These are phyloP conservation scores for Aphidius gifuensis DNA, from an alignment of 1,140 invertebrate genomes.

Conservation along the genomic window DNA sequence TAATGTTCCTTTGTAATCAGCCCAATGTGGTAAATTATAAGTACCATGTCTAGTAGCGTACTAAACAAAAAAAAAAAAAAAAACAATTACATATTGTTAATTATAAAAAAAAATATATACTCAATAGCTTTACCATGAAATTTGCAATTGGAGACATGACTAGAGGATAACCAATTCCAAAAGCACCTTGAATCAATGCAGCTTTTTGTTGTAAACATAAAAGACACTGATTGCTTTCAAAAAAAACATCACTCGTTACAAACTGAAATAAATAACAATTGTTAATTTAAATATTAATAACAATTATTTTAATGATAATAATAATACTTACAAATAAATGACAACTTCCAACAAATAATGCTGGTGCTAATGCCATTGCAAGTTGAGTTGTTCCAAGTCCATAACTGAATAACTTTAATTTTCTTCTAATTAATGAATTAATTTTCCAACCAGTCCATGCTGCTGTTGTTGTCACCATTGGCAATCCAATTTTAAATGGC, in stretches of 20 bases:
- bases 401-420: constrained; percentile 34
- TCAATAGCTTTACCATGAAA: constrained; percentile 50
- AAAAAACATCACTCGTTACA: constrained; percentile 47
- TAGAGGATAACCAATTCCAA: constrained; percentile 51
- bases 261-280: constrained; percentile 38
- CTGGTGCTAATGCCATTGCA: constrained; percentile 20
- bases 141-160: constrained; percentile 46
- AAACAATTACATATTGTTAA: constrained; percentile 3
- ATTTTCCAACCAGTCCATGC: constrained; percentile 24
- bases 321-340: constrained; percentile 32
- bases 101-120: not conserved
- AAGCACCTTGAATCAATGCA: constrained; percentile 36
- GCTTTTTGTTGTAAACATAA: constrained; percentile 54
- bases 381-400: constrained; percentile 29
- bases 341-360: not conserved
- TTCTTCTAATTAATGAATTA: constrained; percentile 36
- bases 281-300: not conserved
- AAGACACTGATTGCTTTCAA: constrained; percentile 48
- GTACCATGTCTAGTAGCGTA: constrained; percentile 48
- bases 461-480: constrained; percentile 7
- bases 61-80: constrained; percentile 41
- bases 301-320: not conserved
- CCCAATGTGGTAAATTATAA: constrained; percentile 47
- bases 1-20: constrained; percentile 44
- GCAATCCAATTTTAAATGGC: constrained; percentile 28